A percentile compares a stretch with the other conserved stretches of the same genome.
phyloP scores from a whole-genome alignment of 2,888 invertebrate genomes.

The Dioctria rufipes region DNA sequence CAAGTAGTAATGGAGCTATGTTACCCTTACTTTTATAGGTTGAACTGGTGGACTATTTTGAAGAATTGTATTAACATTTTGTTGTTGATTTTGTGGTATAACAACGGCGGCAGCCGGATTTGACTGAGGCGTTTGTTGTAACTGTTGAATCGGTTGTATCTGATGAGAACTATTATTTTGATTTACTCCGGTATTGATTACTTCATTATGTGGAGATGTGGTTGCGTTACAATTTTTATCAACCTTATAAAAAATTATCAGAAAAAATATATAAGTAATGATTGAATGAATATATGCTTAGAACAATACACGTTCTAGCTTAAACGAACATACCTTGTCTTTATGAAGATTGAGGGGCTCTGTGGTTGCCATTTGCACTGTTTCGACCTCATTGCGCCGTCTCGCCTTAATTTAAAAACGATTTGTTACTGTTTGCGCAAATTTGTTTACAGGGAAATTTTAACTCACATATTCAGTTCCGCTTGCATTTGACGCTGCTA shows the following conservation, averaged over 20 bases:
- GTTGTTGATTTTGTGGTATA: conserved; percentile 39
- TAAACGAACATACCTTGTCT: conserved; percentile 69
- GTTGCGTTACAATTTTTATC: conserved; percentile 83
- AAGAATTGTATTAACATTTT: conserved; percentile 40
- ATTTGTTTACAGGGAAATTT: neutral
- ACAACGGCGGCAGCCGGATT: conserved; percentile 4
- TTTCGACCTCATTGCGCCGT: conserved; percentile 78
- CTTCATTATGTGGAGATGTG: conserved; percentile 68
- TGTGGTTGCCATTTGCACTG: conserved; percentile 75
- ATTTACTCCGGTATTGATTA: conserved; percentile 64
- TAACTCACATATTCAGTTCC: conserved; percentile 69
- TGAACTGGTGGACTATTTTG: conserved; percentile 62
- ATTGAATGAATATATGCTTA: neutral
- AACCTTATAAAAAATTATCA: conserved; percentile 65
- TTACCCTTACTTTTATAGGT: conserved; percentile 62
- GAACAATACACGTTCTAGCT: conserved; percentile 60
- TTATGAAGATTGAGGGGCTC: conserved; percentile 75
- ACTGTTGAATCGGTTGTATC: conserved; percentile 65
- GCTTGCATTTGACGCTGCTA: conserved; percentile 71
- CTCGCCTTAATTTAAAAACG: conserved; percentile 72
- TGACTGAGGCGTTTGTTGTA: conserved; percentile 50
- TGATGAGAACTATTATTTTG: conserved; percentile 68
- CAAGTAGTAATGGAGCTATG: neutral
- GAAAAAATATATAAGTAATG: neutral
- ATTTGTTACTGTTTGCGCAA: neutral